Conservation (phyloP, 2,888 invertebrate genomes). For the Melanostoma scalare region DNA sequence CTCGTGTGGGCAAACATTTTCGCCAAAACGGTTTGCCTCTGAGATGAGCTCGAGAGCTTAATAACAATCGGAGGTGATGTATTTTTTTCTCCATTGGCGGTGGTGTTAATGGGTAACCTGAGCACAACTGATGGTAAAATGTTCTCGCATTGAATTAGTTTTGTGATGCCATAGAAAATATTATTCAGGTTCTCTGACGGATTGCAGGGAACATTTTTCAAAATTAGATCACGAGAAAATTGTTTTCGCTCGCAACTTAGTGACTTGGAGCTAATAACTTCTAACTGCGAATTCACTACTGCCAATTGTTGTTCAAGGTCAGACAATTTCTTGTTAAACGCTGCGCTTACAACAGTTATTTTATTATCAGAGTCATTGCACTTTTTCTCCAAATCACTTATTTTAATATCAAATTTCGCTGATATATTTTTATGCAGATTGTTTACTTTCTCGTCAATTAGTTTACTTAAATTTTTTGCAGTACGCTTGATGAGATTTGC, state of each 20-base stretch:
- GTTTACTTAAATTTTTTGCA: not conserved
- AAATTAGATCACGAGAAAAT: not conserved
- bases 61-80: not conserved
- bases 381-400: not conserved
- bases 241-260: not conserved
- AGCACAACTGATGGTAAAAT: no score
- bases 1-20: not conserved
- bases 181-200: not conserved
- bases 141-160: not conserved
- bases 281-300: not conserved
- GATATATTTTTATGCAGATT: not conserved
- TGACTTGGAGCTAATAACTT: not conserved
- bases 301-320: not conserved
- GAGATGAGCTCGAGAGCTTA: not conserved
- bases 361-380: not conserved
- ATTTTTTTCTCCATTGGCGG: not conserved
- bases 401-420: not conserved
- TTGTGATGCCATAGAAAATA: not conserved
- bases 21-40: not conserved
- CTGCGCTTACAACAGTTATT: not conserved
- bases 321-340: not conserved
- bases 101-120: not conserved
- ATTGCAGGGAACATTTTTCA: not conserved
- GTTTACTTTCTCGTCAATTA: not conserved
- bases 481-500: not conserved